Percentiles rank a stretch among this genome's conserved stretches.
Conservation (phyloP, 2,113 vertebrate genomes). For the Oreochromis niloticus region DNA sequence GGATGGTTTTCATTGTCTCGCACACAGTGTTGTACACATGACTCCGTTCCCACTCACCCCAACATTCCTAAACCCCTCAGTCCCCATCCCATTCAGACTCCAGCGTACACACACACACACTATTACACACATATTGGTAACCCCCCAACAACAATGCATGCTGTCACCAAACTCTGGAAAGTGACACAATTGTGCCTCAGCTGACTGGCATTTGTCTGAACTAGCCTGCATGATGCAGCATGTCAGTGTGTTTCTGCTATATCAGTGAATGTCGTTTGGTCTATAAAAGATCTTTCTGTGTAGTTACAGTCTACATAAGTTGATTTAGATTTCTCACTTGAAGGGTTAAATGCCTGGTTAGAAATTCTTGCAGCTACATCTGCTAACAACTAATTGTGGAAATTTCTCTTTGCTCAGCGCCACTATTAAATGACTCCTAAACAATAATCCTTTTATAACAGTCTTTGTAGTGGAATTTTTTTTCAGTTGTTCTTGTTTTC, state of each 20-base stretch:
- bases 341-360: background rate
- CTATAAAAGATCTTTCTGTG: background rate
- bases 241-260: background rate
- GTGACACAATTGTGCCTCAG: constrained; percentile 44
- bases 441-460: background rate
- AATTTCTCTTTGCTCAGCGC: background rate
- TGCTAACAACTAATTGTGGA: background rate
- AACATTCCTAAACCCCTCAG: constrained; percentile 38
- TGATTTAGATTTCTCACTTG: background rate
- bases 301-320: background rate
- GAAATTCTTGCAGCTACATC: background rate
- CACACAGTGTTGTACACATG: background rate
- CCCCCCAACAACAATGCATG: constrained; percentile 31
- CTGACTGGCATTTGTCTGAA: constrained; percentile 42
- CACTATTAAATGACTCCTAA: background rate
- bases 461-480: background rate
- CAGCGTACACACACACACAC: background rate
- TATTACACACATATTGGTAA: background rate
- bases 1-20: constrained; percentile 44
- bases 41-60: constrained; percentile 16
- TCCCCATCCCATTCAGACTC: constrained; percentile 6
- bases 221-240: constrained; percentile 29
- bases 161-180: constrained; percentile 49
- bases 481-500: background rate
- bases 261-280: background rate